phyloP scores from a whole-genome alignment of 1,140 invertebrate genomes.

The Daktulosphaira vitifoliae region DNA sequence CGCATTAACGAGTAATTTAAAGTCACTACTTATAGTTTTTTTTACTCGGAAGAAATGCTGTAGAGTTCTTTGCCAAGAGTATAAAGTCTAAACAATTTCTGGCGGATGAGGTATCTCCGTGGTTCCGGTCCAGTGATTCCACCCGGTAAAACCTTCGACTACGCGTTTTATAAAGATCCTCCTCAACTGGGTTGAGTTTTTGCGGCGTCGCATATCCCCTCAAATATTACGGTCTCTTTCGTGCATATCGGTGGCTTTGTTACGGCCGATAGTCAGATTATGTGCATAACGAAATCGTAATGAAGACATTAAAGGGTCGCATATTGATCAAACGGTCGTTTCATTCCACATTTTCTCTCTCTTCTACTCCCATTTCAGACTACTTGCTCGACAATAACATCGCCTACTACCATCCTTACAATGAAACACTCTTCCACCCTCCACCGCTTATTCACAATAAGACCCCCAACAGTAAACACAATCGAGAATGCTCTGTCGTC shows the following conservation, averaged over 20 bases:
- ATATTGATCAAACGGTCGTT: conserved; percentile 11
- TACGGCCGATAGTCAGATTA: conserved; percentile 32
- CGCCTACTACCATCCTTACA: not conserved
- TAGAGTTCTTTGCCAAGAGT: not conserved
- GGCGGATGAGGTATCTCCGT: not conserved
- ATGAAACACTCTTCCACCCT: no score
- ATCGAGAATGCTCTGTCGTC: conserved; percentile 20
- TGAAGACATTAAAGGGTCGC: conserved; percentile 33
- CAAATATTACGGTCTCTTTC: not conserved
- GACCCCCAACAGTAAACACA: not conserved
- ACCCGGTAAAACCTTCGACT: not conserved
- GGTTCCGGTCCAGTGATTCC: conserved; percentile 21
- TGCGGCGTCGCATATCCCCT: not conserved
- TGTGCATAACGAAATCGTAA: conserved; percentile 19
- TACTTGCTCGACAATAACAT: conserved; percentile 17
- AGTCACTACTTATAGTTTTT: no score
- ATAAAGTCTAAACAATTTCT: not conserved
- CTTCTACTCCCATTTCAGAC: not conserved
- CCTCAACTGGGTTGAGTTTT: conserved; percentile 7
- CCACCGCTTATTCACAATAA: not conserved
- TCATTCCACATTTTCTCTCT: no score
- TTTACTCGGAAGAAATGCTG: no score
- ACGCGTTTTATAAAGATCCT: conserved; percentile 9
- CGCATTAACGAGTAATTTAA: no score
- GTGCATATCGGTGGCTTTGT: not conserved